A percentile compares a stretch with the other conserved stretches of the same genome.
These are phyloP conservation scores for Diarsia rubi DNA, from an alignment of 2,888 invertebrate genomes.

Conservation along the genomic window DNA sequence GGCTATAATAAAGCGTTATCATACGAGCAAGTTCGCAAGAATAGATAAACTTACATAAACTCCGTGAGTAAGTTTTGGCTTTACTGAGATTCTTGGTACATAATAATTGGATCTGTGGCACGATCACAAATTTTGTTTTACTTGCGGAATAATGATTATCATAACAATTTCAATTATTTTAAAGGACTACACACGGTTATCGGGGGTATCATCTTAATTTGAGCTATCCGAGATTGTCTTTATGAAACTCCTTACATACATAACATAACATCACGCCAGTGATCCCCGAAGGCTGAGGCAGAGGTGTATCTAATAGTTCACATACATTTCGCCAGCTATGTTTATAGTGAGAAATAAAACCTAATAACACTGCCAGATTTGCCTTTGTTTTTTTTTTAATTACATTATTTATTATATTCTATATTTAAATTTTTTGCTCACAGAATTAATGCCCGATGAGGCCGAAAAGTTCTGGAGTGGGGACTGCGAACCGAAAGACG, in stretches of 20 bases:
- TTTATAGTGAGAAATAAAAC: too few relatives aligned
- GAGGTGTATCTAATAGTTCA: too few relatives aligned
- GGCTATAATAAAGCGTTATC: slow-evolving; percentile 17
- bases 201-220: background rate
- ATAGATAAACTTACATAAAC: slow-evolving; percentile 28
- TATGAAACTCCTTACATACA: background rate
- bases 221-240: background rate
- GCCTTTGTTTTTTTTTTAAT: too few relatives aligned
- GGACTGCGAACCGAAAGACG: too few relatives aligned
- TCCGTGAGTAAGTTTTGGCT: slow-evolving; percentile 18
- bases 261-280: too few relatives aligned
- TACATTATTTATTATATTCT: too few relatives aligned
- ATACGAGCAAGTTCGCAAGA: slow-evolving; percentile 33
- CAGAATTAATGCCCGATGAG: too few relatives aligned
- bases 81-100: slow-evolving; percentile 15
- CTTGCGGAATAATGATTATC: slow-evolving; percentile 13
- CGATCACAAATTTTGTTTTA: slow-evolving; percentile 10
- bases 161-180: background rate
- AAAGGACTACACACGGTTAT: background rate
- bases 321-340: too few relatives aligned
- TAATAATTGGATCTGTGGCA: slow-evolving; percentile 20
- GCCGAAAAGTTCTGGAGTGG: too few relatives aligned
- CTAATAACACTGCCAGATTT: too few relatives aligned
- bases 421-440: too few relatives aligned
- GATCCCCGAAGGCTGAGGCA: too few relatives aligned